Percentiles rank a stretch among this genome's conserved stretches.
These are phyloP conservation scores for Dicyrtoma fusca DNA, from an alignment of 2,888 invertebrate species.

Conservation along the genomic window DNA sequence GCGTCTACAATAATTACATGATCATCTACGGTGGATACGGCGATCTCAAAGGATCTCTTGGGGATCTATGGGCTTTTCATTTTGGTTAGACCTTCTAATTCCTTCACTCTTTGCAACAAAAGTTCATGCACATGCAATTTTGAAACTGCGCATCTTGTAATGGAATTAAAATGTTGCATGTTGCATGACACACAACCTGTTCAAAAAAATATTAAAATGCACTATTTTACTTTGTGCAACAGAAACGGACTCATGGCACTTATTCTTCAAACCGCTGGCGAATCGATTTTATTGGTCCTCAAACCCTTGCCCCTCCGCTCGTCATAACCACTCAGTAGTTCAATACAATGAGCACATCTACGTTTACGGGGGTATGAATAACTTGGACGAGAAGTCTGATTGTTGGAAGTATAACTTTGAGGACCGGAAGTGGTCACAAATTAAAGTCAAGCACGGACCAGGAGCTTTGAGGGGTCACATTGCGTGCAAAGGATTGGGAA, in stretches of 20 bases:
- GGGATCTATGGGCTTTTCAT: conserved; percentile 85
- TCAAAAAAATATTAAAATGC: too few relatives aligned
- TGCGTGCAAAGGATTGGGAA: conserved; percentile 65
- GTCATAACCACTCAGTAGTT: conserved; percentile 84
- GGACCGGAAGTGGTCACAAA: conserved; percentile 65
- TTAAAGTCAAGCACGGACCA: conserved; percentile 69
- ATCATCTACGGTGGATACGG: conserved; percentile 86
- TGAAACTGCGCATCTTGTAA: too few relatives aligned
- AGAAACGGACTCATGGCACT: conserved; percentile 84
- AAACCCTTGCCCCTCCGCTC: conserved; percentile 66
- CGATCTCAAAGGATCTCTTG: conserved; percentile 79
- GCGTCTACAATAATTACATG: conserved; percentile 77
- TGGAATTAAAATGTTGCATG: too few relatives aligned
- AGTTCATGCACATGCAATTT: too few relatives aligned
- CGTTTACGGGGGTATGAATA: conserved; percentile 86
- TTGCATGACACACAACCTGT: too few relatives aligned
- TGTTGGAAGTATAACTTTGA: conserved; percentile 78
- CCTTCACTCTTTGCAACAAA: background rate
- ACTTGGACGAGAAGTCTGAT: conserved; percentile 75
- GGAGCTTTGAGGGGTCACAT: conserved; percentile 77
- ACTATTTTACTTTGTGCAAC: conserved; percentile 39
- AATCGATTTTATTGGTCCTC: conserved; percentile 44
- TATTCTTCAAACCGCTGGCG: conserved; percentile 57
- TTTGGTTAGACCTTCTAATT: conserved; percentile 67
- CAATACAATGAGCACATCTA: conserved; percentile 75